Evolutionary conservation across 37 sponge, comb jelly and placozoan species (phyloP).

Genomic region (Ianthella basta): DNA sequence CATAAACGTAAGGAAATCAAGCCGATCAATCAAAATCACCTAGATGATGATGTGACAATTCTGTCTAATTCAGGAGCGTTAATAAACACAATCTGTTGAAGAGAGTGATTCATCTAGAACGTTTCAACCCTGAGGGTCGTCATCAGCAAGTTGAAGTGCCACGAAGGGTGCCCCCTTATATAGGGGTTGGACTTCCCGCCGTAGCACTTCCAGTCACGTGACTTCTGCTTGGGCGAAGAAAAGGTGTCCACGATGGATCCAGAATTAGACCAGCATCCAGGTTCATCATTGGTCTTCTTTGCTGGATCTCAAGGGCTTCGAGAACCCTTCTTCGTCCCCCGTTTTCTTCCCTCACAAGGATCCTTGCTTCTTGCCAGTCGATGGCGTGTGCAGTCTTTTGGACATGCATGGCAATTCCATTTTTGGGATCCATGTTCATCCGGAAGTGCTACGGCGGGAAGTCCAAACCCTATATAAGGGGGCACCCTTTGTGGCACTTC

Average conservation of each 20-base stretch:
- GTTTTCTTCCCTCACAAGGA: not conserved
- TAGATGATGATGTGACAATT: not conserved
- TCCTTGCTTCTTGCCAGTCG: constrained; percentile 17
- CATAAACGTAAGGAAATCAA: too few species aligned
- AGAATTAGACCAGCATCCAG: too few species aligned
- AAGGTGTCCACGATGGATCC: too few species aligned
- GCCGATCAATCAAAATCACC: too few species aligned
- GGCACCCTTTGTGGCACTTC: not conserved
- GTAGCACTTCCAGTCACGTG: too few species aligned
- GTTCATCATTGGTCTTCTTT: not conserved
- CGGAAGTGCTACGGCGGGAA: constrained; percentile 2
- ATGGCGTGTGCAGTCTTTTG: not conserved
- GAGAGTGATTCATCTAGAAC: not conserved
- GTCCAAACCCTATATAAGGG: not conserved
- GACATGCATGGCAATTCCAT: constrained; percentile 24
- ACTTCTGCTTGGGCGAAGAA: too few species aligned
- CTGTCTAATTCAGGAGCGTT: not conserved
- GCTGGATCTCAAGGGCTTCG: constrained; percentile 27
- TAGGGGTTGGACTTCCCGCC: not conserved
- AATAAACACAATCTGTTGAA: not conserved
- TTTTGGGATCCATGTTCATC: constrained; percentile 3
- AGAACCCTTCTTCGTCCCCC: constrained; percentile 8
- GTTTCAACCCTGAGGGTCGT: not conserved
- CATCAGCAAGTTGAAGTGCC: not conserved
- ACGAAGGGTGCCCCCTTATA: not conserved